A percentile compares a stretch with the other conserved stretches of the same genome.
Conservation (phyloP, 2,888 invertebrate species). For the Agrochola circellaris region DNA sequence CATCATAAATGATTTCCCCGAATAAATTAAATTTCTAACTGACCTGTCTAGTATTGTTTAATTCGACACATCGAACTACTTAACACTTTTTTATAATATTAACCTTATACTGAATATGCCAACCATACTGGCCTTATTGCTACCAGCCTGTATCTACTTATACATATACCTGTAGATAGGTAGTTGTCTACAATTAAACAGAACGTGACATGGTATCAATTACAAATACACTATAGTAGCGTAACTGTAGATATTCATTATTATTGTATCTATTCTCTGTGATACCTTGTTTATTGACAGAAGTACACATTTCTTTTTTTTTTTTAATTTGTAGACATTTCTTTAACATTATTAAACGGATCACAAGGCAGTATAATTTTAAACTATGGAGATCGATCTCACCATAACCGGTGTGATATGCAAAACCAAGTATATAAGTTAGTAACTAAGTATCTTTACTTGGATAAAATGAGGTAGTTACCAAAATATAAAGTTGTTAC, state of each 20-base stretch:
- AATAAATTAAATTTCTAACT: not conserved
- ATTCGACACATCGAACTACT: not conserved
- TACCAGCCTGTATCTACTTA: not conserved
- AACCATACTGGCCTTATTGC: slow-evolving; percentile 18
- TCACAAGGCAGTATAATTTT: too few species aligned
- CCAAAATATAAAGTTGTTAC: not conserved
- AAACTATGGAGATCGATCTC: not conserved
- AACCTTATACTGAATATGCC: slow-evolving; percentile 1
- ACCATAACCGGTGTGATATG: not conserved
- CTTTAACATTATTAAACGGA: too few species aligned
- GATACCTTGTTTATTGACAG: not conserved
- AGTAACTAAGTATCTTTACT: not conserved
- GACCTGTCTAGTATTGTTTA: not conserved
- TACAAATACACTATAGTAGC: slow-evolving; percentile 22
- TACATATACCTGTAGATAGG: not conserved
- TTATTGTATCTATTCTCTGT: not conserved
- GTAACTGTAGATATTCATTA: not conserved
- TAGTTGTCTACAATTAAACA: slow-evolving; percentile 42
- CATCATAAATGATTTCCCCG: not conserved
- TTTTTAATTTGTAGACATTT: too few species aligned
- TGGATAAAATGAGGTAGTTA: not conserved
- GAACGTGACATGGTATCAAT: slow-evolving; percentile 62
- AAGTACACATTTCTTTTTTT: too few species aligned
- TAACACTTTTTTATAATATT: not conserved
- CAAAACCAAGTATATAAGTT: not conserved